phyloP scores from a whole-genome alignment of 2,888 invertebrate species.

The Nudaria mundana region DNA sequence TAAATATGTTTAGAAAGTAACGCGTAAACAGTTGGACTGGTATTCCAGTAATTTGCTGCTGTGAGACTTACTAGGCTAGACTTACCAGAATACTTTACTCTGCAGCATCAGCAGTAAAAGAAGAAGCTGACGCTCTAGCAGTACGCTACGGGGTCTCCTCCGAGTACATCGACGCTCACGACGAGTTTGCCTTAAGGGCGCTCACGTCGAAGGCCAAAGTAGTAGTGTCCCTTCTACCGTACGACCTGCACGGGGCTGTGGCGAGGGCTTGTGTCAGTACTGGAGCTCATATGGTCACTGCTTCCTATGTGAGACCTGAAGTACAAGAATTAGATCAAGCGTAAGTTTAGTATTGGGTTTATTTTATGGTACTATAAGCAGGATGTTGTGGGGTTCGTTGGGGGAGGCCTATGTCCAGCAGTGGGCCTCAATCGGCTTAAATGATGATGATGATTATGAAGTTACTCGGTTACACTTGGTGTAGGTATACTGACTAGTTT shows the following conservation, averaged over 20 bases:
- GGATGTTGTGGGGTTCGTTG: too few species aligned
- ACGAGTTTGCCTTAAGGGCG: constrained; percentile 85
- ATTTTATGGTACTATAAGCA: too few species aligned
- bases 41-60: too few species aligned
- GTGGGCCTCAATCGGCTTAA: too few species aligned
- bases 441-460: too few species aligned
- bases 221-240: constrained; percentile 94
- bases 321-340: constrained; percentile 89
- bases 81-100: too few species aligned
- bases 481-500: too few species aligned
- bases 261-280: constrained; percentile 94
- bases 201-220: constrained; percentile 88
- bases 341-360: constrained; percentile 68
- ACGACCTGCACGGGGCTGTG: constrained; percentile 91
- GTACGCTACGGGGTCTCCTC: constrained; percentile 89
- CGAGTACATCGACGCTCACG: constrained; percentile 90
- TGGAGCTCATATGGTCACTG: constrained; percentile 96
- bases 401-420: too few species aligned
- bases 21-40: too few species aligned
- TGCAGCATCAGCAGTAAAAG: constrained; percentile 89
- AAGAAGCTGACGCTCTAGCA: constrained; percentile 93
- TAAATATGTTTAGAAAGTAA: too few species aligned
- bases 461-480: too few species aligned
- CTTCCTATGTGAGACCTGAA: constrained; percentile 94
- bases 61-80: too few species aligned